A percentile compares a stretch with the other conserved stretches of the same genome.
These are phyloP conservation scores for Taphrorychus bicolor DNA, from an alignment of 2,888 invertebrate species.

Conservation along the genomic window DNA sequence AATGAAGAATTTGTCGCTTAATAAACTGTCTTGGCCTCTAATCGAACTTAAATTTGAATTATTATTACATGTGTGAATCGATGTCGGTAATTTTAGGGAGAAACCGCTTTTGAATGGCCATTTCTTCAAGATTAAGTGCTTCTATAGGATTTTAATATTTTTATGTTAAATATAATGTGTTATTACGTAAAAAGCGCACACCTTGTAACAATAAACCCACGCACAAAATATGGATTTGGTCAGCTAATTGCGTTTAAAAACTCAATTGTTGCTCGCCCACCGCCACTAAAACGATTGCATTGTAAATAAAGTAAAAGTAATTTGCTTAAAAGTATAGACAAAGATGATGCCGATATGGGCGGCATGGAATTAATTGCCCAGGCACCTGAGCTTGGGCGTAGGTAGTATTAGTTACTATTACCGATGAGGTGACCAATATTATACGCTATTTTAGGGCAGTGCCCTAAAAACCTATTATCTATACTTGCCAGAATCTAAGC, in stretches of 20 bases:
- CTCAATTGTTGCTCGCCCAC: constrained; percentile 22
- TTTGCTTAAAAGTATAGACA: constrained; percentile 10
- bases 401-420: constrained; percentile 1
- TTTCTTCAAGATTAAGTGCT: no score
- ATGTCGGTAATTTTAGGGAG: no score
- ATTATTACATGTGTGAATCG: no score
- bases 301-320: constrained; percentile 24
- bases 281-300: constrained; percentile 2
- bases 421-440: not conserved
- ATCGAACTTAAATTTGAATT: no score
- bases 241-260: constrained; percentile 42
- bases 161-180: no score
- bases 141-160: no score
- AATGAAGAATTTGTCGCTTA: no score
- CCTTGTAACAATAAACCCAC: not conserved
- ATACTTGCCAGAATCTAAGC: no score
- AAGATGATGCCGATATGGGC: constrained; percentile 3
- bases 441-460: not conserved
- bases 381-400: not conserved
- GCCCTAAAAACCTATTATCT: no score
- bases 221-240: constrained; percentile 37
- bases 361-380: constrained; percentile 4
- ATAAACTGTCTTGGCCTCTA: no score
- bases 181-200: not conserved
- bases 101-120: no score